Evolutionary conservation across 2,888 invertebrate genomes (phyloP).

Genomic region (Oligia latruncula): DNA sequence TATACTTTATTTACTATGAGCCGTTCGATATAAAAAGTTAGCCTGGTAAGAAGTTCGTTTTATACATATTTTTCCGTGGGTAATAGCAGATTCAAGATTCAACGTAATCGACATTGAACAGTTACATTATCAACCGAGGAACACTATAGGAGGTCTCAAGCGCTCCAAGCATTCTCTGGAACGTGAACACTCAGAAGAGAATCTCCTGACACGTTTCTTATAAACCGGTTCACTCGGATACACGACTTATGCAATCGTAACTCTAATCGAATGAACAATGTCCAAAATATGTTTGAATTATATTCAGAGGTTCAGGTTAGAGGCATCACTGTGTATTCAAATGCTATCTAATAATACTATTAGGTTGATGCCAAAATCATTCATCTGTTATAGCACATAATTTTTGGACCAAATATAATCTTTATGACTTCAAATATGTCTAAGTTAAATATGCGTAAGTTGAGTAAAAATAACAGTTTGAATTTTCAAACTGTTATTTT

Average conservation of each 20-base stretch:
- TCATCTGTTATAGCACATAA: not conserved
- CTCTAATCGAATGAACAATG: slow-evolving; percentile 79
- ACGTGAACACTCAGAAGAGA: slow-evolving; percentile 76
- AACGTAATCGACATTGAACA: slow-evolving; percentile 28
- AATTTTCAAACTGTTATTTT: not conserved
- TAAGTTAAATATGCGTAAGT: no score
- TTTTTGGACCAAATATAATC: not conserved
- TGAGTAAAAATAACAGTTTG: slow-evolving; percentile 3
- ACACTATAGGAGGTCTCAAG: slow-evolving; percentile 51
- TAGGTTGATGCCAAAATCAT: not conserved
- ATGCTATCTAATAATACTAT: not conserved
- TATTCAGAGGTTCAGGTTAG: slow-evolving; percentile 26
- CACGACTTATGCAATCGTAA: slow-evolving; percentile 86
- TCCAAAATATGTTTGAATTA: slow-evolving; percentile 59
- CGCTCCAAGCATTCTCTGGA: slow-evolving; percentile 55
- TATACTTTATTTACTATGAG: slow-evolving; percentile 21
- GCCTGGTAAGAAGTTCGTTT: not conserved
- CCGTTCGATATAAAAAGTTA: not conserved
- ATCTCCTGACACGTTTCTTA: slow-evolving; percentile 88
- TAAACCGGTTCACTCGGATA: slow-evolving; percentile 86
- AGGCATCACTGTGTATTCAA: not conserved
- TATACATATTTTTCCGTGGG: not conserved
- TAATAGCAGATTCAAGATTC: slow-evolving; percentile 16
- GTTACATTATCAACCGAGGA: slow-evolving; percentile 41
- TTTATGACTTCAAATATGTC: not conserved